Evolutionary conservation across 2,113 vertebrate genomes (phyloP), one percentile per base, ranked within the genome.

Genomic region (Mungos mungo): DNA sequence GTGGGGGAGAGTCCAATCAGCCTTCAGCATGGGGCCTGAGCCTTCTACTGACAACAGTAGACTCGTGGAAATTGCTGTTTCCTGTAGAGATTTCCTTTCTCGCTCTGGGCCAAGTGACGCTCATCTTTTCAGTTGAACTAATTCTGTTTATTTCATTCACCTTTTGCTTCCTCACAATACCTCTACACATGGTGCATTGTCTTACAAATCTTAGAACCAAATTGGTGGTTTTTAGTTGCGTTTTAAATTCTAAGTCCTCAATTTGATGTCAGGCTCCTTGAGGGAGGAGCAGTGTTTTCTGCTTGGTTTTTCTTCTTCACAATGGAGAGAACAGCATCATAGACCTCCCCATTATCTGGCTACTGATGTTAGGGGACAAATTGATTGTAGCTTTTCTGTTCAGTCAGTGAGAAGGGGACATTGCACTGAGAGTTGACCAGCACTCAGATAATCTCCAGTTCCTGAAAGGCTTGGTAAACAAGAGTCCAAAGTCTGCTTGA

Each of bases 151-250:
- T 93, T 29, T 79, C 45, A n/a, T 10, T 76, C 18, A 68, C 63
- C 38, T 33, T 72, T 65, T 54, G 19, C 4, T 68, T 27, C 25
- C 35, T 72, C 52, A 27, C 1, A 79, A n/a, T 71, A 33, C 29
- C 45, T 38, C 18, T 60, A 4, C 2, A 29, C 11, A 10, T 3
- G 13, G 60, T 29, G 33, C 41, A 5, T 27, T 63, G 47, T 38
- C 29, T 85, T 31, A 63, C 7, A 96, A 89, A 41, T 71, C 45
- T 18, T 93, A 86, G 90, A 57, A 90, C 15, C 23, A 69, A 76
- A 25, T 88, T 50, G 7, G 14, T 35, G 38, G 45, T 83, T 90
- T 74, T 88, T 77, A 12, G 52, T 88, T 77, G 86, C 33, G 92
- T 69, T 92, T 94, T 96, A 13, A 60, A 60, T 47, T 23, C 87